These are phyloP conservation scores for Pseudomyrmex flavicornis DNA, from an alignment of 1,140 invertebrate species.

Conservation along the genomic window DNA sequence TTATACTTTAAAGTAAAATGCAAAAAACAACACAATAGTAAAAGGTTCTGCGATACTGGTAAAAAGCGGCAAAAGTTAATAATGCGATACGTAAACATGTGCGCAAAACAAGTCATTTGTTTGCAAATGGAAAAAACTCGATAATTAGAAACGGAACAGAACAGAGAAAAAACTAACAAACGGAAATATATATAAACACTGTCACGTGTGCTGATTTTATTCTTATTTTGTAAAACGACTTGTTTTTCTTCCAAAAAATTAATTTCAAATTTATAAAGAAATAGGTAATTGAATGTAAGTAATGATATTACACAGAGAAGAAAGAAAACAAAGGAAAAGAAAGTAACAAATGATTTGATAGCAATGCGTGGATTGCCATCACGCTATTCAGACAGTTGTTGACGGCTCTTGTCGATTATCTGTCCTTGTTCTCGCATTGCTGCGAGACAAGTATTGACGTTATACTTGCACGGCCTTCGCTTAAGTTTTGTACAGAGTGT, in stretches of 20 bases:
- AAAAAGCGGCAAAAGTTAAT: neutral
- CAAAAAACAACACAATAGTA: neutral
- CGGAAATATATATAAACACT: neutral
- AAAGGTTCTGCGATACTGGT: neutral
- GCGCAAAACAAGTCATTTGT: conserved; percentile 8
- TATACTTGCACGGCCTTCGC: too few relatives aligned
- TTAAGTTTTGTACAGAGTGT: too few relatives aligned
- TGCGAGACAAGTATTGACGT: too few relatives aligned
- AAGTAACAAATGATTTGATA: too few relatives aligned
- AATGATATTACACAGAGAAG: too few relatives aligned
- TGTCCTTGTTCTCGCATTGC: too few relatives aligned
- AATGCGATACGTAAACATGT: neutral
- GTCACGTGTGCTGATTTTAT: neutral
- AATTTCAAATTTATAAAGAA: too few relatives aligned
- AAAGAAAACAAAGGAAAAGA: too few relatives aligned
- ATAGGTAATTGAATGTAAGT: too few relatives aligned
- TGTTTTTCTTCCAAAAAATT: conserved; percentile 2
- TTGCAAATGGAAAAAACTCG: neutral
- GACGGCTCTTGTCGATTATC: too few relatives aligned
- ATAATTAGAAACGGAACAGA: conserved; percentile 2
- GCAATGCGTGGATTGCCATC: too few relatives aligned
- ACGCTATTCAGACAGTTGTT: too few relatives aligned
- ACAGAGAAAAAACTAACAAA: neutral
- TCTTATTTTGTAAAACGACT: neutral
- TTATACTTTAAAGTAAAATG: neutral